Conservation (phyloP, 2,797 vertebrate genomes). For the Schizopygopsis malacanthus region DNA sequence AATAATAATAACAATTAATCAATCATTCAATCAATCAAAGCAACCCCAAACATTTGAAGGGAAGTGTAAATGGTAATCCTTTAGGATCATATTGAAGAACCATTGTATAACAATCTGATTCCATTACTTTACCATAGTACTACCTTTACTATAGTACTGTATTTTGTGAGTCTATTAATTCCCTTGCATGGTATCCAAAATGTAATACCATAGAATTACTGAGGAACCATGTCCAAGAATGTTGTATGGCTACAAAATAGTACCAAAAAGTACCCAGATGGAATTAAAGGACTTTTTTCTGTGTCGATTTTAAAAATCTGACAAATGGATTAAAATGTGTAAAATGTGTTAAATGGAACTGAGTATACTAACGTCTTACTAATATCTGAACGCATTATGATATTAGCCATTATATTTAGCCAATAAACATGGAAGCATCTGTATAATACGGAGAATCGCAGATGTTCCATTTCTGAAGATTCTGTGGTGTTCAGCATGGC, state of each 20-base stretch:
- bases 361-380: background rate
- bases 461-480: background rate
- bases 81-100: background rate
- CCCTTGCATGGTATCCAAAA: background rate
- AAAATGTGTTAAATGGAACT: background rate
- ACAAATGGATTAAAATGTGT: background rate
- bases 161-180: background rate
- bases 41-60: background rate
- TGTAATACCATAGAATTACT: background rate
- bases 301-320: background rate
- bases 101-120: background rate
- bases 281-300: background rate
- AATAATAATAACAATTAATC: background rate
- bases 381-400: background rate
- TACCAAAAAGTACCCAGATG: background rate
- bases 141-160: background rate
- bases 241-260: background rate
- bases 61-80: background rate
- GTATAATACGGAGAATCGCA: background rate
- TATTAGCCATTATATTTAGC: background rate
- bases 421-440: slow-evolving; percentile 2
- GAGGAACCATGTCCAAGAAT: background rate
- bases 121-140: background rate
- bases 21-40: background rate
- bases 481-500: background rate